Evolutionary conservation across 2,888 invertebrate genomes (phyloP).

Genomic region (Zygogramma bicolorata): DNA sequence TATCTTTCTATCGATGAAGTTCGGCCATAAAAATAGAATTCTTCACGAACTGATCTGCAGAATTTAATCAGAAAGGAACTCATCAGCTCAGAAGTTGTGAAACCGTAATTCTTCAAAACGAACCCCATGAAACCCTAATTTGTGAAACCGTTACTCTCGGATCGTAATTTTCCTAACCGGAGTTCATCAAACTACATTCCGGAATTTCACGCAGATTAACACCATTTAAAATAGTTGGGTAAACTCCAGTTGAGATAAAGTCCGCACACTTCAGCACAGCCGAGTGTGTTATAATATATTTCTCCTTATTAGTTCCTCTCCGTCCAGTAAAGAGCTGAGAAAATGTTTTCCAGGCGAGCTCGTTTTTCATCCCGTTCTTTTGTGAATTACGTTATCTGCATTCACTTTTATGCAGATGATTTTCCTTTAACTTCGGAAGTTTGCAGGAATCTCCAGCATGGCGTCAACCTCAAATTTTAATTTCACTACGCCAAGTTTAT

Average conservation of each 20-base stretch:
- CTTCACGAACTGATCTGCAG: too few species aligned
- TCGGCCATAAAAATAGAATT: too few species aligned
- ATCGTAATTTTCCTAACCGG: not conserved
- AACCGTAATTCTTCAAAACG: not conserved
- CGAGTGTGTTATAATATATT: not conserved
- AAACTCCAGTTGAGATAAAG: not conserved
- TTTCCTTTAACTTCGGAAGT: slow-evolving; percentile 8
- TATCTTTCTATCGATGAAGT: too few species aligned
- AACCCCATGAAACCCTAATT: not conserved
- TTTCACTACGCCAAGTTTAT: not conserved
- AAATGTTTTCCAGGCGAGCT: slow-evolving; percentile 3
- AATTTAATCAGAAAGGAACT: too few species aligned
- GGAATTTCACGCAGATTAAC: not conserved
- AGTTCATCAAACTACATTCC: not conserved
- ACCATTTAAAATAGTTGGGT: slow-evolving; percentile 4
- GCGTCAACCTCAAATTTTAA: slow-evolving; percentile 9
- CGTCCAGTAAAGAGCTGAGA: not conserved
- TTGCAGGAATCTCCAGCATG: slow-evolving; percentile 1
- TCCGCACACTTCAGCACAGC: not conserved
- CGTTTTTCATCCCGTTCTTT: slow-evolving; percentile 3
- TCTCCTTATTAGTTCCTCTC: slow-evolving; percentile 1
- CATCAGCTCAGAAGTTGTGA: not conserved
- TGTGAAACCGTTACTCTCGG: not conserved
- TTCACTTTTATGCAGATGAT: slow-evolving; percentile 12
- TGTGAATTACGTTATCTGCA: slow-evolving; percentile 9